Percentiles rank a stretch among this genome's conserved stretches.
phyloP scores from a whole-genome alignment of 2,888 invertebrate species.

The Schrankia costaestrigalis region DNA sequence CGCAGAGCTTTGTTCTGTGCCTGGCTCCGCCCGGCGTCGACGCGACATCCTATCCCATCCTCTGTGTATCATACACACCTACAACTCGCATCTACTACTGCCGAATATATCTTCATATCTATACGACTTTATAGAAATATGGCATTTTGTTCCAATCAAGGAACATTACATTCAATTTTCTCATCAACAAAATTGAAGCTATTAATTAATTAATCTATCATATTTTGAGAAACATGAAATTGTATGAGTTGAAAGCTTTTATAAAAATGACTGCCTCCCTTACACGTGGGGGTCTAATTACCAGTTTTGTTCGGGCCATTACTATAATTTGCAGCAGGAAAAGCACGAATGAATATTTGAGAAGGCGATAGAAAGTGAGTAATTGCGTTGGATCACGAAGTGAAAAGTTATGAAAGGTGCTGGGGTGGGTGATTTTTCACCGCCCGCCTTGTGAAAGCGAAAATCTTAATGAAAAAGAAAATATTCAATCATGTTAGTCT shows the following conservation, averaged over 20 bases:
- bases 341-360: constrained; percentile 79
- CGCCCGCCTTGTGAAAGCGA: constrained; percentile 57
- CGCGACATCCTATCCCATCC: constrained; percentile 58
- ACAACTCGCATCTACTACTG: constrained; percentile 28
- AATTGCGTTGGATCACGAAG: constrained; percentile 79
- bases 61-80: constrained; percentile 43
- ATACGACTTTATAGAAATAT: constrained; percentile 19
- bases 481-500: constrained; percentile 58
- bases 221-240: constrained; percentile 27
- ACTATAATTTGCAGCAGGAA: constrained; percentile 76
- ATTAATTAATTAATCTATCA: constrained; percentile 45
- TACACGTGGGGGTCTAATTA: constrained; percentile 64
- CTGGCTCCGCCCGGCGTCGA: constrained; percentile 70
- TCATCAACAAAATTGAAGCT: constrained; percentile 49
- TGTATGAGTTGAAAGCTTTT: constrained; percentile 35
- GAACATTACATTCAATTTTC: constrained; percentile 18
- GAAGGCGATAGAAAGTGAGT: constrained; percentile 78
- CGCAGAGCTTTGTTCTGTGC: constrained; percentile 68
- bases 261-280: constrained; percentile 51
- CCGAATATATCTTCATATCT: constrained; percentile 18
- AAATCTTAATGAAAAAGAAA: constrained; percentile 75
- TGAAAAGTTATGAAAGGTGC: constrained; percentile 80
- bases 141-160: constrained; percentile 1
- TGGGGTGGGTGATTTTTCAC: constrained; percentile 73
- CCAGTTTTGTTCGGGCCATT: constrained; percentile 71